Evolutionary conservation across 1,140 invertebrate genomes (phyloP).

Genomic region (Helicoverpa armigera): DNA sequence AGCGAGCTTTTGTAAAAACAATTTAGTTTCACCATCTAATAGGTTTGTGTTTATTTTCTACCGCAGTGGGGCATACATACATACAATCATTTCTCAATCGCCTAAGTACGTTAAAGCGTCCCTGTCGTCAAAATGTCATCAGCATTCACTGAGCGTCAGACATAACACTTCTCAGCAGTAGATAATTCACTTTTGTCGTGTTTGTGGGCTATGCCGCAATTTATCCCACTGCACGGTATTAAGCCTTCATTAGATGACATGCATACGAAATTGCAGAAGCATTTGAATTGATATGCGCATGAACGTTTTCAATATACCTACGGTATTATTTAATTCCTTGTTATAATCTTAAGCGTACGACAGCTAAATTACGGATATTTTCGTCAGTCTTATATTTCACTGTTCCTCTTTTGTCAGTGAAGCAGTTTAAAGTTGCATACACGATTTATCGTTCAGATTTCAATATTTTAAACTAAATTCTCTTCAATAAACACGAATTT

Average conservation of each 20-base stretch:
- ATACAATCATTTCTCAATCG: slow-evolving; percentile 41
- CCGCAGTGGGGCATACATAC: neutral
- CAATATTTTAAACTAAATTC: too few relatives aligned
- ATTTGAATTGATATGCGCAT: neutral
- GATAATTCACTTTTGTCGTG: slow-evolving; percentile 48
- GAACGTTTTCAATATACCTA: slow-evolving; percentile 1
- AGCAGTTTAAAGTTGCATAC: too few relatives aligned
- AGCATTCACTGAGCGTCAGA: slow-evolving; percentile 36
- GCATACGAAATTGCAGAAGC: slow-evolving; percentile 1
- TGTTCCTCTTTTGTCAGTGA: too few relatives aligned
- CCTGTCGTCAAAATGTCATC: slow-evolving; percentile 51
- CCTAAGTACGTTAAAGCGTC: slow-evolving; percentile 15
- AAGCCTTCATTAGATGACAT: slow-evolving; percentile 14
- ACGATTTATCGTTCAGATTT: too few relatives aligned
- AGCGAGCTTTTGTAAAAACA: neutral
- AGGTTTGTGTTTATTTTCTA: slow-evolving; percentile 3
- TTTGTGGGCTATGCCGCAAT: slow-evolving; percentile 21
- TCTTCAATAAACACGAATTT: too few relatives aligned
- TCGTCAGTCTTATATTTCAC: neutral
- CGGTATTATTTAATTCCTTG: slow-evolving; percentile 2
- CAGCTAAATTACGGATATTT: neutral
- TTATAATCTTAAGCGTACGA: neutral
- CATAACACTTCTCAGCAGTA: slow-evolving; percentile 21
- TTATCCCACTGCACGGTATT: slow-evolving; percentile 16
- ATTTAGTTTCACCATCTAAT: neutral